phyloP scores from a whole-genome alignment of 2,797 vertebrate species.

The Peromyscus nudipes region DNA sequence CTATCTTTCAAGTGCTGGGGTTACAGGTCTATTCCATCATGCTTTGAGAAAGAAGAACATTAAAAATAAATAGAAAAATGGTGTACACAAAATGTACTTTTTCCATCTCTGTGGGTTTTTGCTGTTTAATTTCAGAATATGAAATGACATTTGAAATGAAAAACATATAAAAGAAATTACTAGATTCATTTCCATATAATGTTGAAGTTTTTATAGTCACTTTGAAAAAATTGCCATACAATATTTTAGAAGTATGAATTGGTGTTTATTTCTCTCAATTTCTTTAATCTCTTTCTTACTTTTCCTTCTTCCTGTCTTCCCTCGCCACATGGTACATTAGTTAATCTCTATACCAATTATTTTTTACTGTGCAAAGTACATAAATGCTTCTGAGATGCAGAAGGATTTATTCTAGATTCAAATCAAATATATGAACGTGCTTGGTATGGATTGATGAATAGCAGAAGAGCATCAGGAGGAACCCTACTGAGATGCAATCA shows the following conservation, averaged over 20 bases:
- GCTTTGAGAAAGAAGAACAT: not conserved
- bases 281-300: not conserved
- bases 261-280: not conserved
- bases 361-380: not conserved
- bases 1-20: not conserved
- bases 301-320: not conserved
- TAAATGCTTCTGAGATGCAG: not conserved
- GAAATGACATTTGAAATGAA: not conserved
- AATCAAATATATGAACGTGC: not conserved
- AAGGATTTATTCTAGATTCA: not conserved
- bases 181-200: not conserved
- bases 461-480: fast-evolving
- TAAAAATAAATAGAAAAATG: not conserved
- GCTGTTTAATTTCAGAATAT: not conserved
- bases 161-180: not conserved
- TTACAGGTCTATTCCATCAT: not conserved
- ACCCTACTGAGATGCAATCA: not conserved
- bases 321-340: too few species aligned
- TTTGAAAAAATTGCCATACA: not conserved
- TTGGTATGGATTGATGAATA: not conserved
- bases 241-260: not conserved
- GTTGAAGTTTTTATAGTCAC: not conserved
- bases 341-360: not conserved
- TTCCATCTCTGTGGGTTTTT: not conserved
- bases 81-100: not conserved